Evolutionary conservation across 2,113 vertebrate genomes (phyloP).

Genomic region (Corvus hawaiiensis): DNA sequence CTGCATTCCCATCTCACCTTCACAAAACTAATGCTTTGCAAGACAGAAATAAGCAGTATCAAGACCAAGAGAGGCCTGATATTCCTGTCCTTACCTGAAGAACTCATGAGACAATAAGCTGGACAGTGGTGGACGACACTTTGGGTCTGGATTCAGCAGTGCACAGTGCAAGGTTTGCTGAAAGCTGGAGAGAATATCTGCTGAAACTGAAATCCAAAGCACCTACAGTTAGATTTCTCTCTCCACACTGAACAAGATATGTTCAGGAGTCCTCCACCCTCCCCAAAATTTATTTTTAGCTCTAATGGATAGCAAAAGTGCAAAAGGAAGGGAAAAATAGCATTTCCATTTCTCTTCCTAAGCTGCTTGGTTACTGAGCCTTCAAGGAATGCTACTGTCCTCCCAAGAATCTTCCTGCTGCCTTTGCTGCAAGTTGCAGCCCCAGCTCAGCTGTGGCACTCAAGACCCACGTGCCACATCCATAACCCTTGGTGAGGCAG

Average conservation of each 20-base stretch:
- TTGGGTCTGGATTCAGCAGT: slow-evolving; percentile 80
- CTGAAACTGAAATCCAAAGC: slow-evolving; percentile 76
- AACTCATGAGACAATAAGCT: slow-evolving; percentile 85
- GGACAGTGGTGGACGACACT: slow-evolving; percentile 78
- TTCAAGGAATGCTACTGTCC: neutral
- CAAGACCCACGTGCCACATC: accelerated
- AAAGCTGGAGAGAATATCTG: slow-evolving; percentile 75
- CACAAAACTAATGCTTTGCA: neutral
- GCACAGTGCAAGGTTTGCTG: slow-evolving; percentile 79
- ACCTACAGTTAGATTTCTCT: slow-evolving; percentile 43
- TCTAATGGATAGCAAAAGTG: neutral
- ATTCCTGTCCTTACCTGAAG: slow-evolving; percentile 82
- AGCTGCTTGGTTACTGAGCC: neutral
- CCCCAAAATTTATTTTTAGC: neutral
- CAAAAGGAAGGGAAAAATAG: neutral
- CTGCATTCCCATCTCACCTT: neutral
- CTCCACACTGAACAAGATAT: neutral
- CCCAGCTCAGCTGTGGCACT: neutral
- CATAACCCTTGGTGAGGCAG: neutral
- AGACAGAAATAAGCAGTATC: neutral
- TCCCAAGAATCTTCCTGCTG: neutral
- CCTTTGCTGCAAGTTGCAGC: neutral
- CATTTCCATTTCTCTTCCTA: neutral
- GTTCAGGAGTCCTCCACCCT: neutral
- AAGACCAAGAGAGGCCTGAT: neutral